Conservation (phyloP, 2,888 invertebrate genomes). For the Empis livida region DNA sequence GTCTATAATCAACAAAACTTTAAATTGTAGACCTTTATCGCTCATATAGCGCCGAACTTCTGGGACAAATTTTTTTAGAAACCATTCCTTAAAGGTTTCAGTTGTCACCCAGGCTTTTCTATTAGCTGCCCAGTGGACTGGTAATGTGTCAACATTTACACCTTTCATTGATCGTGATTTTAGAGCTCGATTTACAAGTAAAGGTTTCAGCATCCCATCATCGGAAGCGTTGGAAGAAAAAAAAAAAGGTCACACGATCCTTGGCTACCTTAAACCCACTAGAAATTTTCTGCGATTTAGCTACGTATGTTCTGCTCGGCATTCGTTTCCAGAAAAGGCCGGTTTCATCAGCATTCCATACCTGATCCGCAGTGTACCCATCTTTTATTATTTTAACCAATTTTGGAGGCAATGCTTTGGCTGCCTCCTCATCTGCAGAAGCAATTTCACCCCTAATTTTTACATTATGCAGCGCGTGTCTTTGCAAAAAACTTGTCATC, state of each 20-base stretch:
- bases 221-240: constrained; percentile 21
- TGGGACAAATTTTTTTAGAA: constrained; percentile 12
- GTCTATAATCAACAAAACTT: too few relatives aligned
- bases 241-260: constrained; percentile 19
- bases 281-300: constrained; percentile 19
- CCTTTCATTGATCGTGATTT: constrained; percentile 19
- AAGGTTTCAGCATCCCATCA: constrained; percentile 18
- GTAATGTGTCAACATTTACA: constrained; percentile 15
- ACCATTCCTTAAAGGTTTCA: constrained; percentile 13
- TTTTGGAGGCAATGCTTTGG: constrained; percentile 11
- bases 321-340: constrained; percentile 22
- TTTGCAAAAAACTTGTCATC: constrained; percentile 14
- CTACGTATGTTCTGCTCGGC: constrained; percentile 21
- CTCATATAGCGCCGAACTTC: constrained; percentile 11
- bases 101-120: constrained; percentile 18
- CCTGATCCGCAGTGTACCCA: constrained; percentile 17
- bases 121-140: constrained; percentile 19
- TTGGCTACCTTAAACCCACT: constrained; percentile 18
- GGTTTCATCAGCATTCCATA: constrained; percentile 20
- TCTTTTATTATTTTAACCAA: constrained; percentile 16
- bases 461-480: constrained; percentile 15
- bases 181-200: constrained; percentile 17
- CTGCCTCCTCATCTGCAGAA: constrained; percentile 13
- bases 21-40: constrained; percentile 10
- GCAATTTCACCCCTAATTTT: constrained; percentile 16